Base-by-base conservation (phyloP, 2,888 invertebrate species). In the Linnaemya tessellans region DNA sequence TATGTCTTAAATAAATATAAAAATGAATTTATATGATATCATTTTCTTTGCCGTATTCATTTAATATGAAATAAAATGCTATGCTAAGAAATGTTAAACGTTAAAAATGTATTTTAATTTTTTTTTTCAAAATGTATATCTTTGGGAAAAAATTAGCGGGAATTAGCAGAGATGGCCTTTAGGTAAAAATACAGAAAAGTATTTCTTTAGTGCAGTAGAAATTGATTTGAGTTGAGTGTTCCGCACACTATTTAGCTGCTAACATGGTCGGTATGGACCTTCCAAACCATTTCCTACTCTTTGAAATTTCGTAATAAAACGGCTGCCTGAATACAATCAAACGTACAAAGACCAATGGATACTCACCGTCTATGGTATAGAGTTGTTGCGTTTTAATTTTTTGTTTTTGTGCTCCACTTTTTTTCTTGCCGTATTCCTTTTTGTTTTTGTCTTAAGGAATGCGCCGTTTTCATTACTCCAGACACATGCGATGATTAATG, bases 401-500 rank as follows among this genome's bases (percentile, higher is more conserved):
- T n/a, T n/a, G n/a, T n/a, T 54, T 70, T 71, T 51, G 25, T 43
- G 30, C 62, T 62, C 43, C 51, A 71, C 38, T 77, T 75, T 67
- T 74, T 67, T 18, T n/a, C 49, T 51, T 70, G 30, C 10, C 3
- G 1, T 30, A 25, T 30, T 51, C 11, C 38, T 51, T 75, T 43
- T 75, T 35, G 1, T 65, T 71, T 58, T 71, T 78, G 56, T 56
- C 30, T 71, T 70, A 79, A 85, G 75, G 75, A 85, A 85, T 85
- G 79, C 85, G 54, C 75, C 79, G 81, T 85, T 82, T 85, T 85
- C 82, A 82, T 82, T 85, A 75, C 85, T 82, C 51, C 82, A 82
- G 82, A 85, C 85, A 85, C 82, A 85, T 82, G 79, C 85, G 82
- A 85, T 85, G 85, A 85, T 85, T 85, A 85, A 85, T 85, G 82